phyloP scores from a whole-genome alignment of 1,140 invertebrate species.

The Subanguina moxae region DNA sequence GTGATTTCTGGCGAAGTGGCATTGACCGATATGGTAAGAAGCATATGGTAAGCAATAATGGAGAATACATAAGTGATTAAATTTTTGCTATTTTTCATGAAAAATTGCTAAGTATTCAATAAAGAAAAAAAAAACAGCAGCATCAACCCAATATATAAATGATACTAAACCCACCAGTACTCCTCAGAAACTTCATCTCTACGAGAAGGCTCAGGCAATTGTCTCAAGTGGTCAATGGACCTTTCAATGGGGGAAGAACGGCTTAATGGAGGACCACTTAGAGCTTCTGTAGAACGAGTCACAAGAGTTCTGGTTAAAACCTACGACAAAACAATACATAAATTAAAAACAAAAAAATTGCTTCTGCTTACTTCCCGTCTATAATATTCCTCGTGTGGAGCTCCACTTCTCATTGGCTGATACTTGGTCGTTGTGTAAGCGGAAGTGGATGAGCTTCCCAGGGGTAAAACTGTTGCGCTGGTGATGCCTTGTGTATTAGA shows the following conservation, averaged over 20 bases:
- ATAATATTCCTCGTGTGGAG: constrained; percentile 50
- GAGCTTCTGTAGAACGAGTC: constrained; percentile 55
- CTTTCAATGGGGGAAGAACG: constrained; percentile 43
- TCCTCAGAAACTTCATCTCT: constrained; percentile 53
- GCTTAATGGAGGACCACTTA: constrained; percentile 43
- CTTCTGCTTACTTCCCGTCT: constrained; percentile 43
- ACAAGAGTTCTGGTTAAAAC: constrained; percentile 56
- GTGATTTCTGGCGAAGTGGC: too few relatives aligned
- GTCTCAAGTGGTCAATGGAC: constrained; percentile 25
- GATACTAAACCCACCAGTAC: constrained; percentile 25
- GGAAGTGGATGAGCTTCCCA: constrained; percentile 11
- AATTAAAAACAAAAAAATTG: constrained; percentile 1
- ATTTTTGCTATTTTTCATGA: too few relatives aligned
- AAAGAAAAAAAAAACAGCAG: too few relatives aligned
- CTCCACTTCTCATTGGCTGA: not conserved
- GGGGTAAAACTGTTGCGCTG: constrained; percentile 5
- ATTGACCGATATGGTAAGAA: too few relatives aligned
- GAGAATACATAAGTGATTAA: too few relatives aligned
- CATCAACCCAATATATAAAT: not conserved
- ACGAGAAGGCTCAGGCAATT: constrained; percentile 23
- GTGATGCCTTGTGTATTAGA: not conserved
- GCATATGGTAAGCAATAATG: too few relatives aligned
- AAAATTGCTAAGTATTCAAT: too few relatives aligned
- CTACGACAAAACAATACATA: constrained; percentile 13
- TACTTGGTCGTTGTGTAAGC: constrained; percentile 29